Evolutionary conservation across 2,797 vertebrate genomes (phyloP), one percentile per base, ranked within the genome.

Genomic region (Scolopax bukidnonensis): DNA sequence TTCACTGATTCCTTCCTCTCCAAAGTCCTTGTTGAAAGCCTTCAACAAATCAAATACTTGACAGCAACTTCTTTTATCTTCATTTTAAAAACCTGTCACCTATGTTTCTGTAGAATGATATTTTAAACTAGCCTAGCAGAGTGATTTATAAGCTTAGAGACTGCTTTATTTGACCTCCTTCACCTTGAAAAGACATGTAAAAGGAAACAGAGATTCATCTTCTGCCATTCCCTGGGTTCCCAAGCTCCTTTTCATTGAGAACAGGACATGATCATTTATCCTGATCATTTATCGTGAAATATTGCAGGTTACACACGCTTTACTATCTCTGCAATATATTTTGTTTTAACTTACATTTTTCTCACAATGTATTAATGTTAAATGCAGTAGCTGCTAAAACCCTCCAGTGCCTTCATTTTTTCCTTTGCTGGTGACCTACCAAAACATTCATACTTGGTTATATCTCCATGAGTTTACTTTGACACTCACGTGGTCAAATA

Each of bases 1-100:
- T 77, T 93, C 53, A 89, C 30, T 5, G 70, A 87, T 71, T 83
- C 43, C 64, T 91, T 94, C 59, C 56, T 78, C 57, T 80, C 70
- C 60, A 41, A 90, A 90, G 67, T 80, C 93, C 81, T 89, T 83
- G 60, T 32, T 95, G 81, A 93, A 95, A 95, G 69, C 64, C 59
- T 87, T 87, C 68, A 91, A 94, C 86, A 92, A 93, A 94, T 96
- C 93, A 92, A 95, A 77, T 80, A 53, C 81, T 84, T 93, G 93
- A 87, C 94, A 96, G 85, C 41, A 90, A 60, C 74, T 92, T 89
- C 74, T 91, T 97, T 95, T 95, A 93, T 95, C 96, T 96, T 95
- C 56, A 95, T 89, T 95, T 96, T 75, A 82, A 92, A 96, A 90
- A 74, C 32, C 60, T 95, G 91, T 88, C 90, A 95, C 74, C 77